These are phyloP conservation scores for Pseudorasbora parva DNA, from an alignment of 2,113 vertebrate species.

Conservation along the genomic window DNA sequence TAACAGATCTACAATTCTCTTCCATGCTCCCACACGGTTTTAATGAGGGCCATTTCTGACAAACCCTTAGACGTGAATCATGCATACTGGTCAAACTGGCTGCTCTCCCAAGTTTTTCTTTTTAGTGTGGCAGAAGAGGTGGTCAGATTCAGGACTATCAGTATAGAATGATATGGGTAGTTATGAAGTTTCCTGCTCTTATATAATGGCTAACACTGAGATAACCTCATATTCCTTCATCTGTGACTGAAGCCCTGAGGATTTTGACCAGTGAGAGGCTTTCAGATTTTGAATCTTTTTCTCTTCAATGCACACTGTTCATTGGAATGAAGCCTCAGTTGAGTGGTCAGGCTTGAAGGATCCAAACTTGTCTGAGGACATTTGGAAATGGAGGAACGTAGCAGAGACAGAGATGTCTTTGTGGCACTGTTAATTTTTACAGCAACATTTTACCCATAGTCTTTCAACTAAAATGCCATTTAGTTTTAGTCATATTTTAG, in stretches of 20 bases:
- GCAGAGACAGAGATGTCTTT: slow-evolving; percentile 13
- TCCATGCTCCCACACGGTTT: slow-evolving; percentile 9
- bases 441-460: no score
- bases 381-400: background rate
- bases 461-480: no score
- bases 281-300: slow-evolving; percentile 10
- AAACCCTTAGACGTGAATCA: background rate
- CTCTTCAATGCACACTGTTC: slow-evolving; percentile 38
- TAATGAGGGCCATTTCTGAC: slow-evolving; percentile 5
- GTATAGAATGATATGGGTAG: slow-evolving; percentile 26
- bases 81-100: slow-evolving; percentile 1
- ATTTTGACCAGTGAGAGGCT: slow-evolving; percentile 30
- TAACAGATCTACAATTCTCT: background rate
- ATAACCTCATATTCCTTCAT: slow-evolving; percentile 15
- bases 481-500: no score
- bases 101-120: background rate
- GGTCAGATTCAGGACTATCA: slow-evolving; percentile 4
- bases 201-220: slow-evolving; percentile 20
- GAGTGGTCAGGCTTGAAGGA: background rate
- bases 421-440: no score
- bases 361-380: background rate
- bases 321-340: slow-evolving; percentile 8
- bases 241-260: slow-evolving; percentile 23
- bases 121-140: background rate
- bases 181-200: slow-evolving; percentile 27